Percentiles rank a stretch among this genome's conserved stretches.
phyloP scores from a whole-genome alignment of 1,140 invertebrate genomes.

The Papilio dardanus region DNA sequence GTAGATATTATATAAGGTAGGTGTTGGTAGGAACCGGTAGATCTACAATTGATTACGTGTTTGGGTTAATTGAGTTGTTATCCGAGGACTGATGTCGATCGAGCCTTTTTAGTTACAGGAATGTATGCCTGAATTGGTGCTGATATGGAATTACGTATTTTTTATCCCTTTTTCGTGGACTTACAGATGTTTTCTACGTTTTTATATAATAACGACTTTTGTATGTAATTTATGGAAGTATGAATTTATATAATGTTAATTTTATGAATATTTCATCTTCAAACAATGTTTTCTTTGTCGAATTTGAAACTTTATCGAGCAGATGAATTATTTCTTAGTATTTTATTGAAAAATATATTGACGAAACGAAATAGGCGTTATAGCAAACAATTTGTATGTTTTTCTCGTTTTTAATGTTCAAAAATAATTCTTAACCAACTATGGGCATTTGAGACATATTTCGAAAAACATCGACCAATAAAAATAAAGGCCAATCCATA shows the following conservation, averaged over 20 bases:
- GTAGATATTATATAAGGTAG: neutral
- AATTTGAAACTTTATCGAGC: neutral
- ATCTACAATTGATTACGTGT: slow-evolving; percentile 40
- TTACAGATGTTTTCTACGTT: slow-evolving; percentile 17
- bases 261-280: neutral
- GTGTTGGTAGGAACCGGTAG: slow-evolving; percentile 15
- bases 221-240: neutral
- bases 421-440: neutral
- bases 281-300: neutral
- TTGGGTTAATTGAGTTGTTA: slow-evolving; percentile 58
- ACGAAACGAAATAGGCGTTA: neutral
- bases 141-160: slow-evolving; percentile 52
- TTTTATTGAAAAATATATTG: neutral
- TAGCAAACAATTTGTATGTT: neutral
- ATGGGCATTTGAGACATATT: neutral
- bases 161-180: slow-evolving; percentile 41
- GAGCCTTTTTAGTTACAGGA: slow-evolving; percentile 45
- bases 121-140: slow-evolving; percentile 46
- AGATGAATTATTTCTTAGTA: neutral
- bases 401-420: neutral
- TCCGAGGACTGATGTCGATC: slow-evolving; percentile 40
- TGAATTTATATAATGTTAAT: neutral
- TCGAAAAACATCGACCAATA: neutral
- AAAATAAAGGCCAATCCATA: too few relatives aligned
- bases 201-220: too few relatives aligned